Evolutionary conservation across 2,113 vertebrate species (phyloP).

Genomic region (Nibea coibor): DNA sequence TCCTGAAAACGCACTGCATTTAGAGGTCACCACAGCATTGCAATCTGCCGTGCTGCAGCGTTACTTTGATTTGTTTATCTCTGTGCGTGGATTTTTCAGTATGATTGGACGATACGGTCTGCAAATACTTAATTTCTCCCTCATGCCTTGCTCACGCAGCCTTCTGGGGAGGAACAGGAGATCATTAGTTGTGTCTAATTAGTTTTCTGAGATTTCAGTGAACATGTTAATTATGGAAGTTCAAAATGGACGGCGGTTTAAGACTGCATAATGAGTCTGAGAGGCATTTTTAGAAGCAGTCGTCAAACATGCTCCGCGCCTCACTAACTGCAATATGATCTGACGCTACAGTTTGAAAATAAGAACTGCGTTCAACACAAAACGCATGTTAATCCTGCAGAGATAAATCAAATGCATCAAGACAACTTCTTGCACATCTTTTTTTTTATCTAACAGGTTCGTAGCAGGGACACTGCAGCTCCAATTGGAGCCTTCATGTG

Average conservation of each 20-base stretch:
- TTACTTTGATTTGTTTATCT: constrained; percentile 48
- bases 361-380: constrained; percentile 5
- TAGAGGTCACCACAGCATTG: constrained; percentile 17
- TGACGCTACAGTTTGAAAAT: constrained; percentile 40
- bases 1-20: constrained; percentile 8
- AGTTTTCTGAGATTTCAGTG: constrained; percentile 41
- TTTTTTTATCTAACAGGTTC: constrained; percentile 79
- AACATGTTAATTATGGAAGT: constrained; percentile 62
- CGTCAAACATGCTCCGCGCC: constrained; percentile 45
- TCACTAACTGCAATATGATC: constrained; percentile 54
- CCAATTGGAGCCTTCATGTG: constrained; percentile 97
- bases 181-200: constrained; percentile 68
- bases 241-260: constrained; percentile 45
- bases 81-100: constrained; percentile 12
- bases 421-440: not conserved
- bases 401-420: not conserved
- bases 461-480: constrained; percentile 90
- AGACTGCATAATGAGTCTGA: constrained; percentile 49
- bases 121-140: constrained; percentile 34
- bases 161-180: constrained; percentile 18
- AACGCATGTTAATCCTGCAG: not conserved
- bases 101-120: constrained; percentile 23
- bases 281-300: constrained; percentile 29
- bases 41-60: not conserved
- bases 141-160: constrained; percentile 10